These are phyloP conservation scores for Pipistrellus nathusii DNA, from an alignment of 2,797 vertebrate genomes.

Conservation along the genomic window DNA sequence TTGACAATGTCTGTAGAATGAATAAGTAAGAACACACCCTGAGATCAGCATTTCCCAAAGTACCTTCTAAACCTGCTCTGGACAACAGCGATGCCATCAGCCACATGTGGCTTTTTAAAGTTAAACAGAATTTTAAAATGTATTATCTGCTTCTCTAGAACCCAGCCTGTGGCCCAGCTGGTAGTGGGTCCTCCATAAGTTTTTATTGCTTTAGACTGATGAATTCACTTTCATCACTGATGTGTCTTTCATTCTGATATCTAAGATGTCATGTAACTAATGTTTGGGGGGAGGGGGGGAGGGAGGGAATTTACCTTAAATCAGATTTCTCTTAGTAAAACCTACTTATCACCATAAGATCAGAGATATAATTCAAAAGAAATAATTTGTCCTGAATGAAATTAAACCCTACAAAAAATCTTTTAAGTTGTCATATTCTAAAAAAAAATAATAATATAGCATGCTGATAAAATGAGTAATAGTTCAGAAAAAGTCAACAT, in stretches of 20 bases:
- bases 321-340: slow-evolving; percentile 60
- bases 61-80: neutral
- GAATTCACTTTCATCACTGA: neutral
- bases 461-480: slow-evolving; percentile 33
- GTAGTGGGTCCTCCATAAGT: neutral
- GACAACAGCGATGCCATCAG: neutral
- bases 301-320: slow-evolving; percentile 54
- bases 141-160: slow-evolving; percentile 11
- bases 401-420: slow-evolving; percentile 7
- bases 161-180: neutral
- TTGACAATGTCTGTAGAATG: neutral
- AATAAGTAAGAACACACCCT: neutral
- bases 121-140: slow-evolving; percentile 33
- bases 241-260: too few species aligned
- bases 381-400: slow-evolving; percentile 41
- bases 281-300: neutral
- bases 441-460: neutral
- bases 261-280: neutral
- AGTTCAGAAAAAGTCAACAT: slow-evolving; percentile 35
- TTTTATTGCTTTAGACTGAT: slow-evolving; percentile 15
- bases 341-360: slow-evolving; percentile 5
- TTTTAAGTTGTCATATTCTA: neutral
- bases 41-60: slow-evolving; percentile 1
- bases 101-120: neutral
- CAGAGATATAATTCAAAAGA: slow-evolving; percentile 11